Percentiles rank a stretch among this genome's conserved stretches.
Evolutionary conservation across 35 echinoderm and acorn worm species (phyloP).

Genomic region (Lytechinus variegatus): DNA sequence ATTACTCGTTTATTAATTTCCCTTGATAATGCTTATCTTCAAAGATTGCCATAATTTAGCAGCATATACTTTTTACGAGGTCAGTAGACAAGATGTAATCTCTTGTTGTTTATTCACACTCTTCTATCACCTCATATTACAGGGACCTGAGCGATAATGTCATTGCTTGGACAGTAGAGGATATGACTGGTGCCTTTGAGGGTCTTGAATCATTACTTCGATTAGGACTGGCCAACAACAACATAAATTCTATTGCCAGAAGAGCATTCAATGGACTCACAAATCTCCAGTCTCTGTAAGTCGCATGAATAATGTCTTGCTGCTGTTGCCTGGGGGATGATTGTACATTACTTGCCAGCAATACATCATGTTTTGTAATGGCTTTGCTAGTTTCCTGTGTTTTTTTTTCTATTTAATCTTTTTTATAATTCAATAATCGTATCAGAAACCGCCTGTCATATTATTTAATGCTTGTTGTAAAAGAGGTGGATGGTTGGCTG

Average conservation of each 20-base stretch:
- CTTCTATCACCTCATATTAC: constrained; percentile 40
- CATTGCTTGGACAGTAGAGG: constrained; percentile 89
- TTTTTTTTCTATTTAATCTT: constrained; percentile 1
- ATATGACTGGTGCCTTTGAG: constrained; percentile 91
- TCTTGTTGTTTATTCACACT: background rate
- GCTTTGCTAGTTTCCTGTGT: background rate
- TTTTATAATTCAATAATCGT: background rate
- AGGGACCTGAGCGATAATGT: constrained; percentile 86
- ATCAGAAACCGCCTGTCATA: background rate
- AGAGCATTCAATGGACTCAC: constrained; percentile 75
- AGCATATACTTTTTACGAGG: too few relatives aligned
- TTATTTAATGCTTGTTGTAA: background rate
- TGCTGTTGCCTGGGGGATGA: background rate
- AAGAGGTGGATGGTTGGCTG: background rate
- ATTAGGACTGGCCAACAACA: constrained; percentile 78
- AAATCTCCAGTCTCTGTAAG: constrained; percentile 80
- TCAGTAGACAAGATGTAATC: background rate
- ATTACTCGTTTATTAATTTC: background rate
- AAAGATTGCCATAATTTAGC: too few relatives aligned
- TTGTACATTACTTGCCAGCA: background rate
- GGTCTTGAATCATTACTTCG: constrained; percentile 65
- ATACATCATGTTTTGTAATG: background rate
- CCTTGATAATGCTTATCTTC: background rate
- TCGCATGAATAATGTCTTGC: background rate
- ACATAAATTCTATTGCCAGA: constrained; percentile 79